Evolutionary conservation across 1,140 invertebrate genomes (phyloP).

Genomic region (Orussus abietinus): DNA sequence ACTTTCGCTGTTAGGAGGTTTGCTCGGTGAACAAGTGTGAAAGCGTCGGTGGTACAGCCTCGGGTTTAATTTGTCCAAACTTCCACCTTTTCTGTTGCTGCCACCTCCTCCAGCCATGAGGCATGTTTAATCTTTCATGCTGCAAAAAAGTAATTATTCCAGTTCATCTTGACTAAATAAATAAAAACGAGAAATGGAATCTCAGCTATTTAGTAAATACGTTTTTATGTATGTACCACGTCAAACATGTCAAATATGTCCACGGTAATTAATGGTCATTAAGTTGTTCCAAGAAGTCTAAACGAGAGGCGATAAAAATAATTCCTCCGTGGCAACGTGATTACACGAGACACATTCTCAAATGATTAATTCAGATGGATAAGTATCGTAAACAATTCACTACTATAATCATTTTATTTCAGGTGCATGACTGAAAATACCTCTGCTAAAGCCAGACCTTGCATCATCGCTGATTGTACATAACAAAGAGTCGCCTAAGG

Average conservation of each 20-base stretch:
- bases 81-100: conserved; percentile 41
- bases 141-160: no score
- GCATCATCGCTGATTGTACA: no score
- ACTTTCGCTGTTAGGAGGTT: conserved; percentile 24
- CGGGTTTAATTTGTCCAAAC: conserved; percentile 36
- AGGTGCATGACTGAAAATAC: no score
- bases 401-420: no score
- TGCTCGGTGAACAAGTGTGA: conserved; percentile 20
- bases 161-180: conserved; percentile 35
- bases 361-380: no score
- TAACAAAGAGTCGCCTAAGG: no score
- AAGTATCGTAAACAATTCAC: no score
- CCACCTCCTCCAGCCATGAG: conserved; percentile 48
- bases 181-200: conserved; percentile 11
- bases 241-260: neutral
- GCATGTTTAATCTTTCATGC: conserved; percentile 44
- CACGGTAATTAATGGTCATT: no score
- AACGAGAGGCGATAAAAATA: no score
- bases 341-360: neutral
- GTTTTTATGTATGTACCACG: neutral
- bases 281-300: no score
- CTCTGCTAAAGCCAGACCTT: no score
- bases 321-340: neutral
- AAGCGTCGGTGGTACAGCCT: conserved; percentile 28
- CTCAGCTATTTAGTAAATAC: neutral